A percentile compares a stretch with the other conserved stretches of the same genome.
phyloP scores from a whole-genome alignment of 2,113 vertebrate species.

The Pelecanus crispus region DNA sequence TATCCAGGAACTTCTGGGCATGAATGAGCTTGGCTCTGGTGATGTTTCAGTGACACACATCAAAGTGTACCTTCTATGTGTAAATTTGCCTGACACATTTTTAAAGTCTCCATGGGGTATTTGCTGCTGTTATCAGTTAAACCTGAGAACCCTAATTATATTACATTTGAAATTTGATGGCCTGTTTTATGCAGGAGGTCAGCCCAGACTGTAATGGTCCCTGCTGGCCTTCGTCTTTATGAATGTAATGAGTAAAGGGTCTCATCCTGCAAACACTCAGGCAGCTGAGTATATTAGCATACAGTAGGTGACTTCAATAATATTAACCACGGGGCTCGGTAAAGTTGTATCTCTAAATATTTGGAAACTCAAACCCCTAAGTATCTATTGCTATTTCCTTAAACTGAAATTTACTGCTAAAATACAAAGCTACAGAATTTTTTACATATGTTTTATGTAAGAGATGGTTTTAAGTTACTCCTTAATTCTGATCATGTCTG shows the following conservation, averaged over 20 bases:
- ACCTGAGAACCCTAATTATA: conserved; percentile 46
- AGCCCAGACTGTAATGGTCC: neutral
- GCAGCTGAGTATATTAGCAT: neutral
- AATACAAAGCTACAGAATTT: neutral
- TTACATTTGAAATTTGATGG: conserved; percentile 47
- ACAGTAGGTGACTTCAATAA: neutral
- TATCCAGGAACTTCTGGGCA: neutral
- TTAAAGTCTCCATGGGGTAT: conserved; percentile 36
- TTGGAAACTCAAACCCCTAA: neutral
- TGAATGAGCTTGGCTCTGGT: conserved; percentile 5
- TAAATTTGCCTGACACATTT: conserved; percentile 56
- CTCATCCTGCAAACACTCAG: neutral
- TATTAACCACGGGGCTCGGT: neutral
- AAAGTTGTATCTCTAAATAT: neutral
- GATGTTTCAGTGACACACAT: conserved; percentile 39
- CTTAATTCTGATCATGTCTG: neutral
- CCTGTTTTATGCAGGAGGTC: conserved; percentile 46
- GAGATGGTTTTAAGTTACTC: neutral
- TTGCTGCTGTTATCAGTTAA: conserved; percentile 62
- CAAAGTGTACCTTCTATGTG: conserved; percentile 48
- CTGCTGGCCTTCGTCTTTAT: neutral
- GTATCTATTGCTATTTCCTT: neutral
- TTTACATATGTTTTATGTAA: neutral
- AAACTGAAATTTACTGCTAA: neutral
- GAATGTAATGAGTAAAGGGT: neutral